Conservation (phyloP, 2,113 vertebrate species). For the Dendrocopos noguchii region DNA sequence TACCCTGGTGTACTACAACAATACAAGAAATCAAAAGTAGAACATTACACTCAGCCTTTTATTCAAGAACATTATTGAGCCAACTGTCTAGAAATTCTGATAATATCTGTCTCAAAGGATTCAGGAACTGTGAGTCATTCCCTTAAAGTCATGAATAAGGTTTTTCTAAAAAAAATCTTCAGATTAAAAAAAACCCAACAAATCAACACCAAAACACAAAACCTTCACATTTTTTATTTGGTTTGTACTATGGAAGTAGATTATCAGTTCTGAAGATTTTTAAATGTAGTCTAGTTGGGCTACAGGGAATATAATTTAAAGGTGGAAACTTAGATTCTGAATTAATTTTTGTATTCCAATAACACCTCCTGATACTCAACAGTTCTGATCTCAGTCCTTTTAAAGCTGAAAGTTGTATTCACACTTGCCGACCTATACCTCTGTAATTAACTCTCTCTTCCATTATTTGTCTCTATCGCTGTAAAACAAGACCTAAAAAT, state of each 20-base stretch:
- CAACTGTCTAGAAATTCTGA: background rate
- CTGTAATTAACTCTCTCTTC: background rate
- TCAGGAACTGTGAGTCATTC: background rate
- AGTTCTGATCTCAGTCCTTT: background rate
- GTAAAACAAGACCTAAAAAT: background rate
- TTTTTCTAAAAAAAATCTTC: background rate
- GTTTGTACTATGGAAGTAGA: background rate
- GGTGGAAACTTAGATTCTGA: background rate
- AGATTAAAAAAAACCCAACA: too few relatives aligned
- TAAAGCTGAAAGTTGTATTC: background rate
- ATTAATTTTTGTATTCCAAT: background rate
- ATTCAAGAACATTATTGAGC: background rate
- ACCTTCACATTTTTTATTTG: accelerated
- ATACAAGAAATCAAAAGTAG: background rate
- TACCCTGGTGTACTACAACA: background rate
- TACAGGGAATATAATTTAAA: background rate
- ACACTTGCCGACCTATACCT: background rate
- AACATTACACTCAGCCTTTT: background rate
- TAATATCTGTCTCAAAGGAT: background rate
- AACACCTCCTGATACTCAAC: background rate
- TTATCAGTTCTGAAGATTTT: background rate
- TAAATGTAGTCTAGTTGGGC: background rate
- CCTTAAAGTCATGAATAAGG: background rate
- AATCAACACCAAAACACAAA: background rate
- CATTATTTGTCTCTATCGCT: background rate